Percentiles rank a stretch among this genome's conserved stretches.
phyloP scores from a whole-genome alignment of 1,140 invertebrate genomes.

The Macrotrachela quadricornifera region DNA sequence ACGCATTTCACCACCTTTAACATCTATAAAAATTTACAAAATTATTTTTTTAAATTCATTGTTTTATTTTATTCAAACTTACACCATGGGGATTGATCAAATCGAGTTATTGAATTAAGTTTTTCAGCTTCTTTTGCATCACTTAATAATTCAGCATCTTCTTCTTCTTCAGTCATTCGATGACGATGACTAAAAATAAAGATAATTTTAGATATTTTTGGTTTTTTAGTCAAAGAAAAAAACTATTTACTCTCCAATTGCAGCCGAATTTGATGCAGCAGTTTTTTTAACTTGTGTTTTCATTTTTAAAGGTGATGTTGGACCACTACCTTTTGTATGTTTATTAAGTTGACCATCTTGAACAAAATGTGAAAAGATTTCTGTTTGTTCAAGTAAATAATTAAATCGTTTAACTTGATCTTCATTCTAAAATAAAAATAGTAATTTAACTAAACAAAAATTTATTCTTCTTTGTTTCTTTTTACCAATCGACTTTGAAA shows the following conservation, averaged over 20 bases:
- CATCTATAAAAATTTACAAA: constrained; percentile 19
- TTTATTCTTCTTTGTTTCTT: too few relatives aligned
- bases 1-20: constrained; percentile 61
- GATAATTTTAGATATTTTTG: background rate
- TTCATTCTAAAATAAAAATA: background rate
- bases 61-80: background rate
- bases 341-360: constrained; percentile 9
- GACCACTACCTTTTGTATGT: background rate
- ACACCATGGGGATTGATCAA: background rate
- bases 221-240: too few relatives aligned
- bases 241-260: background rate
- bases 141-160: constrained; percentile 87
- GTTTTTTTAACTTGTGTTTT: background rate
- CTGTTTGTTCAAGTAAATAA: constrained; percentile 79
- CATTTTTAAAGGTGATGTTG: constrained; percentile 32
- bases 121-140: constrained; percentile 48
- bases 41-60: background rate
- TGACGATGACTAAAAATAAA: constrained; percentile 56
- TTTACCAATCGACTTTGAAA: too few relatives aligned
- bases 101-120: background rate
- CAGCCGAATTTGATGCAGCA: background rate
- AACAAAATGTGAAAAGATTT: constrained; percentile 96
- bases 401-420: constrained; percentile 57
- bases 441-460: too few relatives aligned
- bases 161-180: constrained; percentile 93